Evolutionary conservation across 2,888 invertebrate genomes (phyloP).

Genomic region (Colletes collaris): DNA sequence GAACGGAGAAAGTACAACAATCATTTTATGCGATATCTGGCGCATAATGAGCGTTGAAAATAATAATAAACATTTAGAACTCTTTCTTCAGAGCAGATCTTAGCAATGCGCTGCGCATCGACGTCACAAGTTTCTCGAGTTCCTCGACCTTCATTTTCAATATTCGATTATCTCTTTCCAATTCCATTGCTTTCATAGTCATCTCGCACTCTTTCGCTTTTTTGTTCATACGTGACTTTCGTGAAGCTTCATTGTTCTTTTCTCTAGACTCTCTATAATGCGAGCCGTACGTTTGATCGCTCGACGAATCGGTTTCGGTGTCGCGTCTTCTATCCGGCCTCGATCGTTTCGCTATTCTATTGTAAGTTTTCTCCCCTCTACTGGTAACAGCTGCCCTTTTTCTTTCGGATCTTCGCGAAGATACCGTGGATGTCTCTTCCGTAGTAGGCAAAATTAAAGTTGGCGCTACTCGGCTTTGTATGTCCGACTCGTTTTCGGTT

Average conservation of each 20-base stretch:
- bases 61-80: conserved; percentile 37
- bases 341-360: conserved; percentile 26
- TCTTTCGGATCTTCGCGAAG: conserved; percentile 56
- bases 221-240: conserved; percentile 89
- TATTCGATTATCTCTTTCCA: conserved; percentile 87
- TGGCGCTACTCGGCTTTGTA: conserved; percentile 43
- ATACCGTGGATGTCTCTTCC: conserved; percentile 26
- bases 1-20: conserved; percentile 16
- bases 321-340: conserved; percentile 60
- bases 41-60: conserved; percentile 9
- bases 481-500: conserved; percentile 27
- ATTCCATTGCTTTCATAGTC: conserved; percentile 84
- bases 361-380: conserved; percentile 40
- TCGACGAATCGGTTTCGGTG: conserved; percentile 51
- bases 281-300: conserved; percentile 54
- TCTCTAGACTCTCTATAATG: conserved; percentile 89
- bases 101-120: conserved; percentile 87
- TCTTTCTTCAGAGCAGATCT: conserved; percentile 86
- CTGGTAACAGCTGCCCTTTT: conserved; percentile 26
- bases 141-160: conserved; percentile 87
- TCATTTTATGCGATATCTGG: neutral
- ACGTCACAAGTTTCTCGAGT: conserved; percentile 88
- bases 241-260: conserved; percentile 91
- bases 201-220: conserved; percentile 86
- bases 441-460: conserved; percentile 57